Base-by-base conservation (phyloP, 1,140 invertebrate genomes). In the Cyrtorhinus lividipennis region DNA sequence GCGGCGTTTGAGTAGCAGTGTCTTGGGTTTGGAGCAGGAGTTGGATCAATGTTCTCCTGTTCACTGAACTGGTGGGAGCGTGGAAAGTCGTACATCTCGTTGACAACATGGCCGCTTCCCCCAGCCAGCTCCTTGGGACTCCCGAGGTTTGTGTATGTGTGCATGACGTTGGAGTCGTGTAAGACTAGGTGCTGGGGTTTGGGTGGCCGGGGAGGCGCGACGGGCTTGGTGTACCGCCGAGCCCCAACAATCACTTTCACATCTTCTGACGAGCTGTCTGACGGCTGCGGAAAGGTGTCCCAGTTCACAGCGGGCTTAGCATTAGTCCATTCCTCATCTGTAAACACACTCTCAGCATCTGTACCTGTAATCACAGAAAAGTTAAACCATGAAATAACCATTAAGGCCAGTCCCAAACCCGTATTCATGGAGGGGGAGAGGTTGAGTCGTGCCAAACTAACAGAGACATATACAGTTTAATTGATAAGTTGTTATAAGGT, bases 1-100 rank as follows among this genome's bases (percentile, higher is more conserved):
- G 81, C 81, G 10, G 83, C 84, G 73, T 88, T 88, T n/a, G 81
- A 80, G 67, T 87, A 87, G 66, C 80, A 84, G 69, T 87, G 84
- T 59, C 77, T 76, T 25, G 74, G 70, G 24, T 62, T 59, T 12
- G 65, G 63, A 13, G 60, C 61, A 18, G 63, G 63, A 10, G 70
- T 68, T 56, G 46, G 53, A 22, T 65, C 64, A 23, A 59, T 57
- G 26, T 57, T 20, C 25, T 65, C 64, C 5, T 10, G 57, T 25
- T 73, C 68, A 67, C 75, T 73, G 58, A 76, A 75, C 64, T 80
- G 76, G 70, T 86, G 82, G 56, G 82, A 82, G 64, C 84, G 76
- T 24, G 85, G 83, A 73, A 86, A 82, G 70, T 88, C 85, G 67
- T 87, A 86, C 65, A 80, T 82, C 46, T 86, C 84, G 72, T 87